Base-by-base conservation (phyloP, 2,888 invertebrate species). In the Julus scandinavius region DNA sequence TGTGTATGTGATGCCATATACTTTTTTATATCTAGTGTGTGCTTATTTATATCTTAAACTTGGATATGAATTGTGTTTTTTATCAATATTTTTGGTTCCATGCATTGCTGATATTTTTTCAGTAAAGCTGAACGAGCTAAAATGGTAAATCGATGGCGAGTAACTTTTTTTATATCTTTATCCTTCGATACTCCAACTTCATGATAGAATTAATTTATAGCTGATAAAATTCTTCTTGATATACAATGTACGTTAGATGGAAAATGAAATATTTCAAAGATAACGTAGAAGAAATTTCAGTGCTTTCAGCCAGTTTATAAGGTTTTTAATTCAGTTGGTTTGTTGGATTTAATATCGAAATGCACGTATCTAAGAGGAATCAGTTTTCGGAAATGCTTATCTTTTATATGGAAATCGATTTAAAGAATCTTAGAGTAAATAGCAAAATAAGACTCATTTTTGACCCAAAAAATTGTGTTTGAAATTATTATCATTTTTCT, bases 131-230 rank as follows among this genome's bases (percentile, higher is more conserved):
- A 63, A n/a, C 63, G 2, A n/a, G 20, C 63, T 20, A 63, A 63
- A 29, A 63, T 63, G n/a, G 20, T 63, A 63, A 63, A 63, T 63
- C 63, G 63, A 63, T 63, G 63, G 20, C 6, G 20, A 63, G 20
- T 7, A 63, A 63, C 7, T 13, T 63, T 63, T 29, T 29, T 29
- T 29, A 15, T 63, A 17, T 17, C 20, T n/a, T 63, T 63, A 20
- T 63, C 20, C n/a, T 63, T 6, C 63, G 63, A 63, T 63, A 20
- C 3, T 63, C 20, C 6, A 15, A 63, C 7, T 54, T 63, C 63
- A 63, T 20, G 63, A 20, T 63, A 63, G 63, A 63, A 63, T 63
- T 63, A 63, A 63, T 63, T n/a, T n/a, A 63, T 63, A 20, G 63
- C 63, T 63, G 63, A 63, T 63, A 63, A 20, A 20, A 20, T 63